Conservation (phyloP, 2,888 invertebrate genomes). For the Eutolmus rufibarbis region DNA sequence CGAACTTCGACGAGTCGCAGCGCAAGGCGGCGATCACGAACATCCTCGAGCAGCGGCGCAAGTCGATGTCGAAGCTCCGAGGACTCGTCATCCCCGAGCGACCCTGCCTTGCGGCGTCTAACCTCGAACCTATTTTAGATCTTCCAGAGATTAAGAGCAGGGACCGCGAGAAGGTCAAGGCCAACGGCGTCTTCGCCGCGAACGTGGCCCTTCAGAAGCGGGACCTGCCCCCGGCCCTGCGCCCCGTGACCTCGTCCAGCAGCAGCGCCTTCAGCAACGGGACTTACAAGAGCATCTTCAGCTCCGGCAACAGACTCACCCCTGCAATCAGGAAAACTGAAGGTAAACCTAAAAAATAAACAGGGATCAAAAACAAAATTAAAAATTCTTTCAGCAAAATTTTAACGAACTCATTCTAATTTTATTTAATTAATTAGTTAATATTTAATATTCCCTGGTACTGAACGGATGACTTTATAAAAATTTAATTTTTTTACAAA, state of each 20-base stretch:
- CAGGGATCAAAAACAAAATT: too few species aligned
- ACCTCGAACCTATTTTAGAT: slow-evolving; percentile 70
- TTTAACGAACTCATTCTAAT: too few species aligned
- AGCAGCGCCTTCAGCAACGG: slow-evolving; percentile 56
- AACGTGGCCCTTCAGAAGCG: slow-evolving; percentile 55
- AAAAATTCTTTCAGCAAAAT: too few species aligned
- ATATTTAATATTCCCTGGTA: too few species aligned
- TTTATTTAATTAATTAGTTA: too few species aligned
- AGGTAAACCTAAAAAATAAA: neutral
- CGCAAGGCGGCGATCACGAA: slow-evolving; percentile 75
- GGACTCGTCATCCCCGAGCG: slow-evolving; percentile 89
- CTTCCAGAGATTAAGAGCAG: slow-evolving; percentile 84
- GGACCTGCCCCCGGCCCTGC: slow-evolving; percentile 51
- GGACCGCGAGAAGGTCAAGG: slow-evolving; percentile 67
- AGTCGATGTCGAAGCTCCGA: slow-evolving; percentile 82
- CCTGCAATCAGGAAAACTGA: slow-evolving; percentile 34
- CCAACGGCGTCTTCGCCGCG: slow-evolving; percentile 55
- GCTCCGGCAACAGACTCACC: slow-evolving; percentile 33
- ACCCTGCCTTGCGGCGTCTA: slow-evolving; percentile 63
- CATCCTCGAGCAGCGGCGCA: slow-evolving; percentile 81
- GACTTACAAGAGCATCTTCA: slow-evolving; percentile 55
- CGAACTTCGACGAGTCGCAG: slow-evolving; percentile 58
- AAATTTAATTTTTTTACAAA: too few species aligned
- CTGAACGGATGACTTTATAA: too few species aligned
- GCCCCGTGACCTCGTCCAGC: slow-evolving; percentile 54